These are phyloP conservation scores for Nothocercus nigrocapillus DNA, from an alignment of 2,113 vertebrate genomes.

Conservation along the genomic window DNA sequence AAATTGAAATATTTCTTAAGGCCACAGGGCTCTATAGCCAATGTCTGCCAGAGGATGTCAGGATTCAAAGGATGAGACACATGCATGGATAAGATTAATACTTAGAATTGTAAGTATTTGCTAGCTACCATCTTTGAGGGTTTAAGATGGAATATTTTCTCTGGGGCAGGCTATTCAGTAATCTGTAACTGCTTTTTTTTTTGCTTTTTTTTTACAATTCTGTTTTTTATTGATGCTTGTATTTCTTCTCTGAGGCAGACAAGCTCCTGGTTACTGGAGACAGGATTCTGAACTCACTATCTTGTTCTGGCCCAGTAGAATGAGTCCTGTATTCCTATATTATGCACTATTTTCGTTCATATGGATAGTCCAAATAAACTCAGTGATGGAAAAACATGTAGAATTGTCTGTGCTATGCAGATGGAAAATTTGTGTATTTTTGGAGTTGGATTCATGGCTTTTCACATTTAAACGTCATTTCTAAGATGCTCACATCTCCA, in stretches of 20 bases:
- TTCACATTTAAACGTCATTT: neutral
- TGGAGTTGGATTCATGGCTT: neutral
- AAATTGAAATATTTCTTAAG: neutral
- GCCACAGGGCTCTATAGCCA: neutral
- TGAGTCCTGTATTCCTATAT: neutral
- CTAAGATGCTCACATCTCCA: neutral
- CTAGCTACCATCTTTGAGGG: neutral
- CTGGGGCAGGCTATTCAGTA: neutral
- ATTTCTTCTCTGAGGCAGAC: neutral
- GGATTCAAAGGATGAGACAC: neutral
- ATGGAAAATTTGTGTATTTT: neutral
- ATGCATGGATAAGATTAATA: neutral
- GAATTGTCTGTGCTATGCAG: neutral
- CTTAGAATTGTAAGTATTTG: neutral
- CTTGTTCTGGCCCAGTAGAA: neutral
- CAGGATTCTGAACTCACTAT: neutral
- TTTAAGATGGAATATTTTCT: neutral
- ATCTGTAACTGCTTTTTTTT: rapidly evolving
- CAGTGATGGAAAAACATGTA: neutral
- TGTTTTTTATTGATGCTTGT: neutral
- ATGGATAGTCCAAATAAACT: neutral
- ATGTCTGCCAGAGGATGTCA: neutral
- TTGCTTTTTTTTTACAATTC: neutral
- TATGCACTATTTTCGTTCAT: neutral
- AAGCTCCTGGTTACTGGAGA: neutral